phyloP scores from a whole-genome alignment of 2,797 vertebrate genomes.

The Ctenosaura bakeri region DNA sequence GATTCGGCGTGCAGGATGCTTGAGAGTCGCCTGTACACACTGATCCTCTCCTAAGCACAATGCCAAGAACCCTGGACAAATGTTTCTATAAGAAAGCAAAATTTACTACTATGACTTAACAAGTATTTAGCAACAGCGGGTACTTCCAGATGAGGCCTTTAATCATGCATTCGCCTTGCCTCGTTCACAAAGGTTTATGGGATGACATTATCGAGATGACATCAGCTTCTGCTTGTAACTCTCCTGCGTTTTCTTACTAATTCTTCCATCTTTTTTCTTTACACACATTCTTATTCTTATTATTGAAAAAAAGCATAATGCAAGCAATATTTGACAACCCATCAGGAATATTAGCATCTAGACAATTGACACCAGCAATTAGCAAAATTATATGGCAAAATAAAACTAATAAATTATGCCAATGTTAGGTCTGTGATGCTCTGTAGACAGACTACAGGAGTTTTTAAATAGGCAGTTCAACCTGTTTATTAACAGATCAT shows the following conservation, averaged over 20 bases:
- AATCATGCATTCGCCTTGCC: neutral
- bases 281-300: neutral
- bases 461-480: too few species aligned
- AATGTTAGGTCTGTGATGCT: too few species aligned
- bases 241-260: neutral
- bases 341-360: too few species aligned
- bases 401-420: too few species aligned
- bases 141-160: neutral
- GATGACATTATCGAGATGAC: neutral
- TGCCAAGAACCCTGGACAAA: conserved; percentile 4
- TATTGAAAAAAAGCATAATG: too few species aligned
- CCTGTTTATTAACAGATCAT: too few species aligned
- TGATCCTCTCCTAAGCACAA: neutral
- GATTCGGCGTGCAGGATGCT: neutral
- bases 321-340: too few species aligned
- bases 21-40: neutral
- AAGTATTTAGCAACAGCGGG: neutral
- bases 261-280: neutral
- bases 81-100: conserved; percentile 2
- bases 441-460: too few species aligned
- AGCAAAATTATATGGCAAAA: too few species aligned
- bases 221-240: neutral
- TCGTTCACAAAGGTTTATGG: neutral
- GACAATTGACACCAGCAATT: too few species aligned
- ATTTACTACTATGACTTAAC: neutral